Percentiles rank a stretch among this genome's conserved stretches.
Evolutionary conservation across 2,797 vertebrate species (phyloP).

Genomic region (Urophycis tenuis): DNA sequence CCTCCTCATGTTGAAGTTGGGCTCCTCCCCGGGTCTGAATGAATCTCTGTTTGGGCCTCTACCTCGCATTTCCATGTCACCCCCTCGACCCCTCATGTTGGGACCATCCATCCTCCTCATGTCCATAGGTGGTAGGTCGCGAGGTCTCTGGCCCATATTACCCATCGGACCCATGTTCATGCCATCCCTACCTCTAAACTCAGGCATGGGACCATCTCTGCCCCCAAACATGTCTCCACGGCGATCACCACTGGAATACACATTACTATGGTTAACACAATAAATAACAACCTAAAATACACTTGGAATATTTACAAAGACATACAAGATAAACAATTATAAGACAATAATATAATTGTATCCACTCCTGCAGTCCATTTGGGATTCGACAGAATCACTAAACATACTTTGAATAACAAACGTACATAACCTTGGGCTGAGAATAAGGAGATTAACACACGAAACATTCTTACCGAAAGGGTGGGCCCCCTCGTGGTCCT

Average conservation of each 20-base stretch:
- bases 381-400: neutral
- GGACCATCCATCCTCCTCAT: conserved; percentile 83
- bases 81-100: conserved; percentile 71
- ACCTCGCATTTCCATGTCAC: conserved; percentile 80
- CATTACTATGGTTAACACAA: conserved; percentile 6
- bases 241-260: conserved; percentile 81
- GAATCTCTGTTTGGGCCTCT: conserved; percentile 76
- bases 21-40: conserved; percentile 59
- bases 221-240: conserved; percentile 91
- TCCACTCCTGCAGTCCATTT: neutral
- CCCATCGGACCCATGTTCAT: conserved; percentile 77
- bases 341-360: neutral
- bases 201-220: conserved; percentile 86
- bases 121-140: conserved; percentile 79
- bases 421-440: neutral
- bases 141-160: conserved; percentile 64
- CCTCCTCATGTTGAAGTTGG: conserved; percentile 73
- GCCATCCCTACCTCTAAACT: conserved; percentile 87
- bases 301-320: neutral
- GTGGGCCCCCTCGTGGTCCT: conserved; percentile 68
- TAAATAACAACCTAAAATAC: neutral
- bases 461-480: conserved; percentile 66
- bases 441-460: neutral
- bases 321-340: neutral
- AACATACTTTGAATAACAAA: neutral